Evolutionary conservation across 2,113 vertebrate genomes (phyloP).

Genomic region (Baryphthengus martii): DNA sequence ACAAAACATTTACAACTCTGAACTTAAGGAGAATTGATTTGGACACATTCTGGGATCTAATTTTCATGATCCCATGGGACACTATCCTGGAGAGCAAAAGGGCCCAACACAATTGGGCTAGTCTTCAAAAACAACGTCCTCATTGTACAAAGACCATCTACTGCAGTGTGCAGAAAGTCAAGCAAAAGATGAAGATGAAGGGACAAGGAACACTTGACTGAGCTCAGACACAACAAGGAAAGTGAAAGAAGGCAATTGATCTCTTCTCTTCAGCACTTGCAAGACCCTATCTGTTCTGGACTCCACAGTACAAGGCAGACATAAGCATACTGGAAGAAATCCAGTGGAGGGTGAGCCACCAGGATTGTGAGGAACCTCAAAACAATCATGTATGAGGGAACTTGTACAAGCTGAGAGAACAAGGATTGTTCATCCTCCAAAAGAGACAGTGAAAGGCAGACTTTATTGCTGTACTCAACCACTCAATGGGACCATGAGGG

Average conservation of each 20-base stretch:
- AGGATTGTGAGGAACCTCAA: not conserved
- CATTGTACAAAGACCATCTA: not conserved
- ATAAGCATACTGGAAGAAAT: not conserved
- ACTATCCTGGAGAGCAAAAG: not conserved
- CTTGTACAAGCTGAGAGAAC: not conserved
- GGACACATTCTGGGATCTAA: not conserved
- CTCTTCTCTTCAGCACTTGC: not conserved
- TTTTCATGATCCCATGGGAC: not conserved
- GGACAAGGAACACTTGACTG: not conserved
- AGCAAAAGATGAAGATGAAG: not conserved
- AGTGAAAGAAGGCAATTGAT: not conserved
- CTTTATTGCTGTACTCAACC: not conserved
- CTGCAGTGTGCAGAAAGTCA: not conserved
- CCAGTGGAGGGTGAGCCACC: not conserved
- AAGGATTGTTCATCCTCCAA: not conserved
- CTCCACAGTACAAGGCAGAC: not conserved
- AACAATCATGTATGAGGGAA: not conserved
- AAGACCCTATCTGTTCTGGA: not conserved
- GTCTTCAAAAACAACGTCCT: not conserved
- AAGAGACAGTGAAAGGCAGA: not conserved
- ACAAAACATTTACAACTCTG: not conserved
- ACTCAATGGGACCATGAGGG: not conserved
- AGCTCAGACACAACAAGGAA: not conserved
- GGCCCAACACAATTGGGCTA: accelerated
- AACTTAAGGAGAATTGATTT: not conserved